Base-by-base conservation (phyloP, 2,113 vertebrate genomes). In the Alethe diademata region DNA sequence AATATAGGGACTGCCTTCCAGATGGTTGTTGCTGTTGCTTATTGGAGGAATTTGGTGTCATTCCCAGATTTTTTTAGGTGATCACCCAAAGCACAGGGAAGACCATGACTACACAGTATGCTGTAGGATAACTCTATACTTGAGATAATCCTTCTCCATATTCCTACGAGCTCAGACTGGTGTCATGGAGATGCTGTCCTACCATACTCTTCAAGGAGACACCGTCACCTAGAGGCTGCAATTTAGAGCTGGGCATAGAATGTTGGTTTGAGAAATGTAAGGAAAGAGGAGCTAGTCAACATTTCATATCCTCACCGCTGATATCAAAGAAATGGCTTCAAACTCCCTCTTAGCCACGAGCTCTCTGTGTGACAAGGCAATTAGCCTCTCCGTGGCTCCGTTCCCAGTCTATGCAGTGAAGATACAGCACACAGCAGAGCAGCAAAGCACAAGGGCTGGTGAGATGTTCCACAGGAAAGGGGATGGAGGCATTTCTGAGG, bases 311-410 rank as follows among this genome's bases (percentile, higher is more conserved):
- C 11, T 14, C 0, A 0, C 28, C 4, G 8, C 45, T 74, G 42
- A 50, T 60, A 62, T 31, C 58, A 93, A 73, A 79, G 54, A 72
- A 72, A 19, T n/a, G 45, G 9, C 29, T 82, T 62, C 85, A 88
- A 90, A 79, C 36, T 88, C 50, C 31, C 31, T 84, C 38, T 91
- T 75, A 78, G 47, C 69, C 81, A 61, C 12, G 12, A 94, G 19
- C 10, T 69, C 57, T 51, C 54, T 62, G 4, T 20, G 28, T 79
- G 62, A 85, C 66, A 85, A 72, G 45, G 65, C 84, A 73, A 38
- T 82, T 58, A 87, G 24, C 14, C 35, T 93, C 15, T 58, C 16
- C 2, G 3, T 70, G 42, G 40, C 78, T 93, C 28, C 0, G 0
- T 82, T 90, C 42, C 19, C 62, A 53, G 29, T 70, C 61, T 79